A percentile compares a stretch with the other conserved stretches of the same genome.
These are phyloP conservation scores for Ischnus inquisitorius DNA, from an alignment of 2,888 invertebrate species.

Conservation along the genomic window DNA sequence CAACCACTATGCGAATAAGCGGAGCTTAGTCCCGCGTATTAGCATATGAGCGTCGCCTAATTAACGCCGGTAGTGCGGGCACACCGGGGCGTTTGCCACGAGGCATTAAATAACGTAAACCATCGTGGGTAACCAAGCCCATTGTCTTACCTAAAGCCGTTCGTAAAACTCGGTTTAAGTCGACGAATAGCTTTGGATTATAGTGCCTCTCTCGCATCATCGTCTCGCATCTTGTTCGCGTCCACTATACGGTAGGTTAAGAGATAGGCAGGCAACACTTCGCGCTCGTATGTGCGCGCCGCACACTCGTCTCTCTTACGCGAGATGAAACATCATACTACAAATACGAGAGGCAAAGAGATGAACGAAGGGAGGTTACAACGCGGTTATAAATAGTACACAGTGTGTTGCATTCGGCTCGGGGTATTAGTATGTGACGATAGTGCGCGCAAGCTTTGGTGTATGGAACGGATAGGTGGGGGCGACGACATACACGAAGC, in stretches of 20 bases:
- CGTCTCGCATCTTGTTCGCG: constrained; percentile 51
- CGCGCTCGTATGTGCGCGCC: constrained; percentile 65
- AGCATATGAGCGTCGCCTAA: constrained; percentile 85
- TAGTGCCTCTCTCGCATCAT: constrained; percentile 40
- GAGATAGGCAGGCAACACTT: constrained; percentile 80
- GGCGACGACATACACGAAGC: constrained; percentile 65
- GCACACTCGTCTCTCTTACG: constrained; percentile 29
- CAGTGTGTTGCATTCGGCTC: constrained; percentile 21
- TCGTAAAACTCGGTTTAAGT: constrained; percentile 82
- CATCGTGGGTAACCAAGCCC: constrained; percentile 64
- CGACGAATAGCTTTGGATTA: constrained; percentile 70
- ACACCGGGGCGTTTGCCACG: constrained; percentile 15
- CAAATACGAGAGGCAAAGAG: constrained; percentile 34
- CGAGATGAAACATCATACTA: constrained; percentile 40
- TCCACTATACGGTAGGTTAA: constrained; percentile 69
- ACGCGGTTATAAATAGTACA: constrained; percentile 63
- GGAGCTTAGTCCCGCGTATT: constrained; percentile 83
- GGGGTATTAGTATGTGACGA: constrained; percentile 5
- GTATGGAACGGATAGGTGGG: constrained; percentile 33
- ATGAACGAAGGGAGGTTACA: constrained; percentile 43
- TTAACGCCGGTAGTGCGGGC: constrained; percentile 78
- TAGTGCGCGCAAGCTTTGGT: constrained; percentile 29
- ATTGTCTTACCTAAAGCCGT: constrained; percentile 84
- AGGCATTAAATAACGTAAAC: constrained; percentile 67
- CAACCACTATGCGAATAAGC: constrained; percentile 83